Conservation (phyloP, 2,113 vertebrate genomes). For the Grallaria varia region DNA sequence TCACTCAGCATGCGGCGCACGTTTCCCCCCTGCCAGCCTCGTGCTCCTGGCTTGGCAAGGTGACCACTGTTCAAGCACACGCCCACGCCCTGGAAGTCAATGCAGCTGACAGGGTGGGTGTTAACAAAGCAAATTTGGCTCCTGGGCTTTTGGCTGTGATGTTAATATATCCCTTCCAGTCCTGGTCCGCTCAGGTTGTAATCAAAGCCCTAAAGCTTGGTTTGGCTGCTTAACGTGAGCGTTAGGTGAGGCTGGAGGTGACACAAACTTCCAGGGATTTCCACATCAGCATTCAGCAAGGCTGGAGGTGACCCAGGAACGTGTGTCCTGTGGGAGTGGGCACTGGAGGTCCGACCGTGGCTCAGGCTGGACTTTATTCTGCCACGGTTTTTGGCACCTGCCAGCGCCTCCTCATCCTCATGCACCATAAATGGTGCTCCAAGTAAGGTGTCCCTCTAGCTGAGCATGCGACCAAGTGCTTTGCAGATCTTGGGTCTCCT, state of each 20-base stretch:
- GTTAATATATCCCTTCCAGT: not conserved
- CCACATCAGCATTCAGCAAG: not conserved
- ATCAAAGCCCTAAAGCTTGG: not conserved
- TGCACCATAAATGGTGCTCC: not conserved
- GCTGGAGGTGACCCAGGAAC: not conserved
- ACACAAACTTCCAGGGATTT: not conserved
- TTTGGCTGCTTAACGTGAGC: not conserved
- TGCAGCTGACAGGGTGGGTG: fast-evolving
- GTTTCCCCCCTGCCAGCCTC: not conserved
- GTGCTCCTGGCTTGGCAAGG: not conserved
- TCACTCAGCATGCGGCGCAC: fast-evolving
- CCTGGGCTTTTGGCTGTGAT: not conserved
- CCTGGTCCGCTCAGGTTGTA: not conserved
- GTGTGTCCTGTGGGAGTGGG: not conserved
- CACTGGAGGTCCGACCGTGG: not conserved
- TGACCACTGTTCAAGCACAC: not conserved
- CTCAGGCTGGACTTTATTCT: not conserved
- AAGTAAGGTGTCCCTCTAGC: fast-evolving
- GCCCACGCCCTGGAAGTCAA: not conserved
- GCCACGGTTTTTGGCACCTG: not conserved
- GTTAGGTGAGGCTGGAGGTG: not conserved
- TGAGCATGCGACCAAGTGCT: fast-evolving
- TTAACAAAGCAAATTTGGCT: not conserved
- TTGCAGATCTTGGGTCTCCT: not conserved
- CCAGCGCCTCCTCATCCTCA: not conserved